A percentile compares a stretch with the other conserved stretches of the same genome.
Evolutionary conservation across 1,140 invertebrate species (phyloP).

Genomic region (Anastrepha obliqua): DNA sequence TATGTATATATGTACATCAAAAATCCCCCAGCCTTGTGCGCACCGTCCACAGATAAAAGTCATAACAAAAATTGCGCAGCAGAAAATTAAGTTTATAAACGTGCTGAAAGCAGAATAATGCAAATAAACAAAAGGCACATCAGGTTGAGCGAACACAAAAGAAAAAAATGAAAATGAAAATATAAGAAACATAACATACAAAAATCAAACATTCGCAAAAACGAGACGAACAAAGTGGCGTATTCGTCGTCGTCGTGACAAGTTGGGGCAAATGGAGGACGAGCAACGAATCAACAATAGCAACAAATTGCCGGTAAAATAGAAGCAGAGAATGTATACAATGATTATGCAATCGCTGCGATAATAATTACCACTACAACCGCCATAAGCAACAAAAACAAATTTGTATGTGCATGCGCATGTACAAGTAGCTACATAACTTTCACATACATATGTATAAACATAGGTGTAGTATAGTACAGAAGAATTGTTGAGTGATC

Average conservation of each 20-base stretch:
- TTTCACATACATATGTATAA: background rate
- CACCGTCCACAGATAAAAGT: conserved; percentile 20
- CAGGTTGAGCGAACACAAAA: background rate
- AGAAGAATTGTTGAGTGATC: background rate
- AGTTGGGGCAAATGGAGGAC: conserved; percentile 25
- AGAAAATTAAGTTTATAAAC: conserved; percentile 47
- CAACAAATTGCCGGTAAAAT: conserved; percentile 11
- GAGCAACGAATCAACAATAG: conserved; percentile 15
- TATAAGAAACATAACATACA: background rate
- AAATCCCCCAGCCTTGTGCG: background rate
- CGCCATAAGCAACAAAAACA: background rate
- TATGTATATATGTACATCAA: background rate
- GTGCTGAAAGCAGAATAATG: conserved; percentile 21
- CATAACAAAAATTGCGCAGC: conserved; percentile 49
- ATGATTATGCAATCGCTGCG: conserved; percentile 26
- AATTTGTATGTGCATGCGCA: background rate
- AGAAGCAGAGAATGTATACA: conserved; percentile 19
- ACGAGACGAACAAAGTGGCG: background rate
- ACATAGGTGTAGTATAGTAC: too few species aligned
- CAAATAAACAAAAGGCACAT: conserved; percentile 17
- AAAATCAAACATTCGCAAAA: background rate
- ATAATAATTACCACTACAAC: background rate
- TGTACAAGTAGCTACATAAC: background rate
- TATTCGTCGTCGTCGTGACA: background rate
- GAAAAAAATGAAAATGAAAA: background rate